phyloP scores from a whole-genome alignment of 2,888 invertebrate genomes.

The Pseudolycoriella hygida region DNA sequence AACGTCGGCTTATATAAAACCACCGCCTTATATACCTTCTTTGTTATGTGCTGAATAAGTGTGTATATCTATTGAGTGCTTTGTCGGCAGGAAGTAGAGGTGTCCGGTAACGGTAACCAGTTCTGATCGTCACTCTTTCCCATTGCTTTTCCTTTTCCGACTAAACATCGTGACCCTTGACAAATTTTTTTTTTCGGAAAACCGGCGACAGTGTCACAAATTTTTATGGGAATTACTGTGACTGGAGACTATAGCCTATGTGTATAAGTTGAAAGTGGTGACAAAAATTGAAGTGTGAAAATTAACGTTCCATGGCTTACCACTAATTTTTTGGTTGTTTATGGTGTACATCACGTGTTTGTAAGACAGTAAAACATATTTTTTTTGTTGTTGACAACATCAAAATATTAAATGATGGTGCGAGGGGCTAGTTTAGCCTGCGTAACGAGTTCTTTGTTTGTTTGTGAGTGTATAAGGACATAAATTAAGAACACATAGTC shows the following conservation, averaged over 20 bases:
- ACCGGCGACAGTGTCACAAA: slow-evolving; percentile 2
- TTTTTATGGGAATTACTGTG: neutral
- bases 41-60: neutral
- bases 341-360: neutral
- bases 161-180: slow-evolving; percentile 8
- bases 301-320: slow-evolving; percentile 3
- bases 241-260: too few species aligned
- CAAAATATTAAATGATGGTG: too few species aligned
- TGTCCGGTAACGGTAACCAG: slow-evolving; percentile 34
- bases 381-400: too few species aligned
- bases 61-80: slow-evolving; percentile 4
- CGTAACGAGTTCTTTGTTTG: too few species aligned
- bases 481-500: too few species aligned
- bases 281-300: neutral
- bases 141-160: slow-evolving; percentile 31
- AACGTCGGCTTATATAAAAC: neutral
- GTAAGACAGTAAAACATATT: neutral
- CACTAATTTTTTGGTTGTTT: neutral
- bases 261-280: neutral
- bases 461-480: too few species aligned
- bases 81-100: slow-evolving; percentile 30
- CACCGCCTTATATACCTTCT: neutral
- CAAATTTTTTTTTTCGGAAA: neutral
- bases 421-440: too few species aligned
- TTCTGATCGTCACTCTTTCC: slow-evolving; percentile 32